Evolutionary conservation across 2,113 vertebrate genomes (phyloP).

Genomic region (Polypterus bichir): DNA sequence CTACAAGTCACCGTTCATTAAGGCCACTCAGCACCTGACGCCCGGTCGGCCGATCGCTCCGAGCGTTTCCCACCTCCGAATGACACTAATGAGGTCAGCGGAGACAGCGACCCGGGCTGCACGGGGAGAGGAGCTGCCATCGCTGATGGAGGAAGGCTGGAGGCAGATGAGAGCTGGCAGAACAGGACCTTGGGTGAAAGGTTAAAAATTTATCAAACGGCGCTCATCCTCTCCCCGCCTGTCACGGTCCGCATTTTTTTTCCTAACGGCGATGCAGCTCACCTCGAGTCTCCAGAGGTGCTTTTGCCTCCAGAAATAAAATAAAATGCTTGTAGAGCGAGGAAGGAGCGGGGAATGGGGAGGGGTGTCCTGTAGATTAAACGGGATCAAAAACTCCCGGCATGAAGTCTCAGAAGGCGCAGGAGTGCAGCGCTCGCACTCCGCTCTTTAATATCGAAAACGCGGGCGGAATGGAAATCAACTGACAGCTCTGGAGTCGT

Average conservation of each 20-base stretch:
- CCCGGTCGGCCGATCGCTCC: conserved; percentile 19
- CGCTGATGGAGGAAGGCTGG: too few species aligned
- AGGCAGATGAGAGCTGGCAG: neutral
- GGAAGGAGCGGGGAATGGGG: neutral
- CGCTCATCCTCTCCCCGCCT: conserved; percentile 21
- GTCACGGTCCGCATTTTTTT: neutral
- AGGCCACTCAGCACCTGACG: too few species aligned
- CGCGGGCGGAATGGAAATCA: neutral
- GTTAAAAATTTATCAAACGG: conserved; percentile 40
- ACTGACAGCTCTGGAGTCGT: too few species aligned
- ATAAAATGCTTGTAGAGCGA: neutral
- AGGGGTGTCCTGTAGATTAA: neutral
- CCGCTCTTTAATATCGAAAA: neutral
- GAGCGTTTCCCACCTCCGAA: conserved; percentile 46
- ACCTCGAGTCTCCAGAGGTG: neutral
- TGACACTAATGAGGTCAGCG: conserved; percentile 55
- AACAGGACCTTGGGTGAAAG: conserved; percentile 25
- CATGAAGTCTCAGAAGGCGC: neutral
- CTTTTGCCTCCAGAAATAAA: neutral
- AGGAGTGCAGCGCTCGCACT: neutral
- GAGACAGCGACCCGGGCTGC: conserved; percentile 31
- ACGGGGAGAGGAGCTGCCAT: too few species aligned
- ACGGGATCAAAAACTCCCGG: neutral
- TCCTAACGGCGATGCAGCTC: neutral
- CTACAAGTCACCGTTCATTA: too few species aligned